Conservation (phyloP, 2,113 vertebrate species). For the Forbesichthys agassizii region DNA sequence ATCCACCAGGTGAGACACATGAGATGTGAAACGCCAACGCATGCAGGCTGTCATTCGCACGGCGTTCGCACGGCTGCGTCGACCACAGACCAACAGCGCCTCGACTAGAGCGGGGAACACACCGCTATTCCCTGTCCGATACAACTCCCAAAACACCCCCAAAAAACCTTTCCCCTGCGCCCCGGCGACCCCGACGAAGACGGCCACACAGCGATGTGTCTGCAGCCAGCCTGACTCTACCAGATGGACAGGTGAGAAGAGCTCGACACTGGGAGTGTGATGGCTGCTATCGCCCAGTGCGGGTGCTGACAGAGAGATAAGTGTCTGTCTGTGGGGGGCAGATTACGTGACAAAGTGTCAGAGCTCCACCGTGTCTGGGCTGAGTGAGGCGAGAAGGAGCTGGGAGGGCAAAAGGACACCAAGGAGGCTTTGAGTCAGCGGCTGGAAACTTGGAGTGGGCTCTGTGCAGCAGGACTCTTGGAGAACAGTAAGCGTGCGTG, state of each 20-base stretch:
- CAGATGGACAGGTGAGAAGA: conserved; percentile 69
- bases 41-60: conserved; percentile 27
- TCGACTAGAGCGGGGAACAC: conserved; percentile 15
- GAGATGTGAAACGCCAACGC: conserved; percentile 3
- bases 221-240: conserved; percentile 36
- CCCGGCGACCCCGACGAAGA: no score
- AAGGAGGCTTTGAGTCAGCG: conserved; percentile 1
- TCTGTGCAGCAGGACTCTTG: neutral
- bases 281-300: conserved; percentile 42
- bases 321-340: conserved; percentile 37
- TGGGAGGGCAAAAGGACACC: conserved; percentile 5
- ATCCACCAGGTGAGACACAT: no score
- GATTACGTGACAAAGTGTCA: conserved; percentile 40
- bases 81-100: conserved; percentile 35
- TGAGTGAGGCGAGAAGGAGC: conserved; percentile 13
- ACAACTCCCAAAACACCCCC: neutral
- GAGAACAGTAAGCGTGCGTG: neutral
- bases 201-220: conserved; percentile 39
- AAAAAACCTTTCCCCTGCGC: no score
- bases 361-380: conserved; percentile 13
- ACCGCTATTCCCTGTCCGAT: conserved; percentile 62
- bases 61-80: conserved; percentile 10
- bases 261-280: conserved; percentile 30
- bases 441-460: conserved; percentile 3
- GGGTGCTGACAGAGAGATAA: conserved; percentile 62